Evolutionary conservation across 2,888 invertebrate genomes (phyloP), one percentile per base, ranked within the genome.

Genomic region (Leptinotarsa haldemani): DNA sequence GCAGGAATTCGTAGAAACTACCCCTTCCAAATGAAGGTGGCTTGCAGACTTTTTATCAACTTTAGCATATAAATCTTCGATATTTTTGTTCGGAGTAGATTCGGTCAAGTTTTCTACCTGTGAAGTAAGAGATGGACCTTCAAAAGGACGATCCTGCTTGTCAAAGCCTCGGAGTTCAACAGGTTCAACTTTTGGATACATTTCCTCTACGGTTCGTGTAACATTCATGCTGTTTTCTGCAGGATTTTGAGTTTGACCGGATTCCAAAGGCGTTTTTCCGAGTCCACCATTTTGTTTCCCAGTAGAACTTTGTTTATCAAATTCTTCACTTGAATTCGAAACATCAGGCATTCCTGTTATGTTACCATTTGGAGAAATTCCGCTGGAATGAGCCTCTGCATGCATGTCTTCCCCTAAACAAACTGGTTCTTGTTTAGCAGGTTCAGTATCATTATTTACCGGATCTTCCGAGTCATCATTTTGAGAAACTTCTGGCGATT

Each of bases 61-160:
- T 72, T 80, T 82, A 15, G 83, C 82, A 71, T 84, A 84, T 9
- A 74, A 20, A 7, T 71, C 71, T 13, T 74, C 74, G 25, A 52
- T 22, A 56, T 56, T 56, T 12, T 13, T 13, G 18, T 20, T 22
- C 56, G 20, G 4, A 13, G 3, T 56, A 22, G 20, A 13, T 22
- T 22, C 22, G 4, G 22, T 22, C 3, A 22, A 18, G 0, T 15
- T 56, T 20, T 15, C 20, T 13, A 22, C 56, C 15, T 4, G 22
- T 2, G 13, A 56, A 22, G 56, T 22, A 40, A 12, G 9, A 1
- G 40, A 40, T 40, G 9, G 3, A 40, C 40, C 9, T 40, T 40
- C 40, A 40, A 40, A 12, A 9, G 12, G 9, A 20, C 9, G 13
- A 56, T 56, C 56, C 9, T 40, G 40, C 9, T 40, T 56, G 7